phyloP scores from a whole-genome alignment of 2,113 vertebrate species.

The Chauna torquata region DNA sequence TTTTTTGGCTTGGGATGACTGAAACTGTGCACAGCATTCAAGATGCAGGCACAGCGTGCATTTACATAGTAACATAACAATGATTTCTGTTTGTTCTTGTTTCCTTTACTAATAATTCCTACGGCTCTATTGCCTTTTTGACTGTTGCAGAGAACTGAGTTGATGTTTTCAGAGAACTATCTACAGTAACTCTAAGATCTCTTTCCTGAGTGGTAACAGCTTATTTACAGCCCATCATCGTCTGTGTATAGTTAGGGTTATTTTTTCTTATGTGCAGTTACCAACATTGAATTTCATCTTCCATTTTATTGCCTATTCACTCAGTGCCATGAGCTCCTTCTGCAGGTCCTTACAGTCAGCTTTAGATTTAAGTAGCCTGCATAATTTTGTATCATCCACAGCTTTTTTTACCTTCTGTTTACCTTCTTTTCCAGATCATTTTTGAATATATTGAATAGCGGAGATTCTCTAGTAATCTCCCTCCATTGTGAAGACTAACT shows the following conservation, averaged over 20 bases:
- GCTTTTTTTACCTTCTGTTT: slow-evolving; percentile 18
- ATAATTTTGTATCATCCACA: background rate
- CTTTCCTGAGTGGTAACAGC: slow-evolving; percentile 4
- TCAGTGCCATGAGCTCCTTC: background rate
- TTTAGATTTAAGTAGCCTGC: slow-evolving; percentile 3
- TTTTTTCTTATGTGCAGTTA: slow-evolving; percentile 16
- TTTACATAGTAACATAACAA: slow-evolving; percentile 28
- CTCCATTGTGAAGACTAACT: background rate
- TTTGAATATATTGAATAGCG: background rate
- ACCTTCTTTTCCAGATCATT: background rate
- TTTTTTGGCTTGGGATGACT: background rate
- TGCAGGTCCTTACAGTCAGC: background rate
- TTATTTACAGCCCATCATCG: slow-evolving; percentile 24
- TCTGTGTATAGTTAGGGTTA: background rate
- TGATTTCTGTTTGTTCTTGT: slow-evolving; percentile 4
- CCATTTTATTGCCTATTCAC: slow-evolving; percentile 39
- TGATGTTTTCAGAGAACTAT: slow-evolving; percentile 18
- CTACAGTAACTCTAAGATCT: background rate
- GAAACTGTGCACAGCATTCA: background rate
- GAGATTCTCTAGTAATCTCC: background rate
- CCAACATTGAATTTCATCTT: slow-evolving; percentile 41
- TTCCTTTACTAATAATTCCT: slow-evolving; percentile 11
- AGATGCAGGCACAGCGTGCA: background rate
- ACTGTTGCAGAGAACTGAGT: background rate
- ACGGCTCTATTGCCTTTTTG: slow-evolving; percentile 21